Evolutionary conservation across 2,888 invertebrate species (phyloP), one percentile per base, ranked within the genome.

Genomic region (Alentia gelatinosa): DNA sequence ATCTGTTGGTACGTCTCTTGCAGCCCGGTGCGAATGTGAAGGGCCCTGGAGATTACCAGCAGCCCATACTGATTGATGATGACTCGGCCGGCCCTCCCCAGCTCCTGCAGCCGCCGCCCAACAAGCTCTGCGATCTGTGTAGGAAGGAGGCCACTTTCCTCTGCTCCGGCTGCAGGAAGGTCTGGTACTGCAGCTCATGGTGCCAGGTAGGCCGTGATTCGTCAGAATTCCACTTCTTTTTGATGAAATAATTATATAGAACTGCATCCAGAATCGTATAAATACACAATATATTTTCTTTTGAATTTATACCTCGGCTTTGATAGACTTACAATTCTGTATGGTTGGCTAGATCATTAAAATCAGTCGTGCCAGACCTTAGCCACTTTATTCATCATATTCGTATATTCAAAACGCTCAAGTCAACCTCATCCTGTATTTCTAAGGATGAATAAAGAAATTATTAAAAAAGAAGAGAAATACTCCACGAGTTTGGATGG

Each of bases 1-100:
- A n/a, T n/a, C n/a, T n/a, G n/a, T n/a, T n/a, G n/a, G n/a, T n/a
- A n/a, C n/a, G n/a, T n/a, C n/a, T n/a, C n/a, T n/a, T n/a, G n/a
- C n/a, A n/a, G n/a, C n/a, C n/a, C n/a, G n/a, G n/a, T n/a, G n/a
- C n/a, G 12, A 47, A 47, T 12, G 26, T 74, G 30, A 74, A 74
- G 30, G 30, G 1, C 30, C 79, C 79, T 35, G 79, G 79, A 35
- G 79, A 79, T n/a, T 79, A 9, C 19, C 79, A 79, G 1, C 79
- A 79, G 79, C 79, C 79, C 12, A 79, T 79, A 23, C 39, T 79
- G 37, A 79, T 79, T 79, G 79, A 79, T 39, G 79, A 79, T 37
- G 79, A 79, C n/a, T 23, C 37, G 7, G n/a, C n/a, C 15, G 63
- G 63, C n/a, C 9, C 26, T 5, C 63, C 63, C n/a, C 19, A 26